These are phyloP conservation scores for Enchytraeus crypticus DNA, from an alignment of 2,888 invertebrate genomes.

Conservation along the genomic window DNA sequence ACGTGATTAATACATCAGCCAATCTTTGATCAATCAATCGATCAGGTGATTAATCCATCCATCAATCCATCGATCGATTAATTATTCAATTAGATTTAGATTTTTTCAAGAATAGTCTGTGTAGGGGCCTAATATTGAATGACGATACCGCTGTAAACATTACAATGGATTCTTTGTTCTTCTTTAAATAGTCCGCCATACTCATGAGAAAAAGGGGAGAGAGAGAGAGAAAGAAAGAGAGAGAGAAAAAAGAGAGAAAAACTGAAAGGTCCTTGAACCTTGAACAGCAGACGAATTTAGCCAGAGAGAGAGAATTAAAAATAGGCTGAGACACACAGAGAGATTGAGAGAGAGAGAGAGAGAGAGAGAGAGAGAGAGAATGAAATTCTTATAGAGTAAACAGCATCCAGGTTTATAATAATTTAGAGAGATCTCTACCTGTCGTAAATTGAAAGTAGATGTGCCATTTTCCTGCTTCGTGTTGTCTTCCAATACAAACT, in stretches of 20 bases:
- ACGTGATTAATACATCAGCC: no score
- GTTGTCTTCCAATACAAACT: constrained; percentile 22
- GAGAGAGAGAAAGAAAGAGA: neutral
- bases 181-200: no score
- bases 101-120: no score
- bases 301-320: neutral
- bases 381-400: neutral
- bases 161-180: no score
- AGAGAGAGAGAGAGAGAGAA: constrained; percentile 11
- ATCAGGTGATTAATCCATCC: no score
- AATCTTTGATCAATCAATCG: no score
- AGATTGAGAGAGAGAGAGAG: constrained; percentile 13
- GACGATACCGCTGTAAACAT: no score
- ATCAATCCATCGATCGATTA: no score
- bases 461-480: neutral
- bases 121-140: no score
- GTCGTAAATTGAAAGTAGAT: neutral
- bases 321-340: constrained; percentile 3
- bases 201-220: neutral
- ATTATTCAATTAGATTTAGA: no score
- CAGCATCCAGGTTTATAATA: no score
- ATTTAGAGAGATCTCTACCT: no score
- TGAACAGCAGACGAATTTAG: neutral
- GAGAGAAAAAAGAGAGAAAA: neutral
- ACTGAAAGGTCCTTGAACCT: neutral